Conservation (phyloP, 1,140 invertebrate species). For the Homarus americanus region DNA sequence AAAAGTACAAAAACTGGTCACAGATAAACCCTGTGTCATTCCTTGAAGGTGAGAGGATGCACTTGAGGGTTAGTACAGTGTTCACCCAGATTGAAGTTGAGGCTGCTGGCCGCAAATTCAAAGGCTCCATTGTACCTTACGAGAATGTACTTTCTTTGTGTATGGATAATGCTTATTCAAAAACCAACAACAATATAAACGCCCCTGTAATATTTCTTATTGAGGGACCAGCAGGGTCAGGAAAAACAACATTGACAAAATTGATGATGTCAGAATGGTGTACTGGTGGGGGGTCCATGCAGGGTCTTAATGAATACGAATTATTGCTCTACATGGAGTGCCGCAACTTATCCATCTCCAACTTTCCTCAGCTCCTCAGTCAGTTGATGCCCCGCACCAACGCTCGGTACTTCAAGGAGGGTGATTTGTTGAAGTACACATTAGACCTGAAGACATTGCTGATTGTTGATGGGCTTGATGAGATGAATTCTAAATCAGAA, state of each 20-base stretch:
- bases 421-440: conserved; percentile 15
- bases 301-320: conserved; percentile 18
- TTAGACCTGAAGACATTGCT: conserved; percentile 4
- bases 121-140: conserved; percentile 11
- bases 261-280: conserved; percentile 16
- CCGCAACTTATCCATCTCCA: not conserved
- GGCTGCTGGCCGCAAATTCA: conserved; percentile 2
- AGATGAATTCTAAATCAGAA: conserved; percentile 29
- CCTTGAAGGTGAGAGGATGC: not conserved
- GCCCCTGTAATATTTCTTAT: conserved; percentile 28
- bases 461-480: conserved; percentile 45
- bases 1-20: conserved; percentile 5
- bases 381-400: conserved; percentile 20
- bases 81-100: conserved; percentile 45
- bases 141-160: conserved; percentile 25
- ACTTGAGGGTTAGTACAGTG: conserved; percentile 7
- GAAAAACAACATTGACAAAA: conserved; percentile 36
- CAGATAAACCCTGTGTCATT: conserved; percentile 32
- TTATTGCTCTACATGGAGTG: conserved; percentile 29
- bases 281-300: not conserved
- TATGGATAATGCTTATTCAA: not conserved
- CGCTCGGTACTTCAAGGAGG: conserved; percentile 18
- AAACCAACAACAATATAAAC: too few relatives aligned
- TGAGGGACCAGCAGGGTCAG: conserved; percentile 37
- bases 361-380: conserved; percentile 20